These are phyloP conservation scores for Megamerina dolium DNA, from an alignment of 2,888 invertebrate species.

Conservation along the genomic window DNA sequence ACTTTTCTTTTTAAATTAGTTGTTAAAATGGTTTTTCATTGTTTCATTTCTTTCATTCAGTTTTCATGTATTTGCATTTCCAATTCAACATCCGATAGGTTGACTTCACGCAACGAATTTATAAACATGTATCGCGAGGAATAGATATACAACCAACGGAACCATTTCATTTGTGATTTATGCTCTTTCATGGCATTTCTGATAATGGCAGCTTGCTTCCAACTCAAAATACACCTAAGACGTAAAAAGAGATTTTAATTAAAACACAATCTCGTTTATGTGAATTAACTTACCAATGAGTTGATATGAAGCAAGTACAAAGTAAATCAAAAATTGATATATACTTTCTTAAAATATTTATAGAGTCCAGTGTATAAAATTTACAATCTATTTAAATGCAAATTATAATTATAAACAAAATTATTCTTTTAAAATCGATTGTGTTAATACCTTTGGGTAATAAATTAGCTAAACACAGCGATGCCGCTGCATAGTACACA, in stretches of 20 bases:
- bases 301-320: constrained; percentile 69
- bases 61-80: constrained; percentile 63
- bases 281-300: constrained; percentile 59
- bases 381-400: constrained; percentile 62
- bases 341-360: constrained; percentile 82
- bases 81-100: constrained; percentile 67
- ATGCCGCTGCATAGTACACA: constrained; percentile 73
- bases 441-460: constrained; percentile 61
- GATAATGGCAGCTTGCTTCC: constrained; percentile 56
- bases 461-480: constrained; percentile 68
- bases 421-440: neutral
- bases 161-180: constrained; percentile 92
- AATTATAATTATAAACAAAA: neutral
- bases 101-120: constrained; percentile 76
- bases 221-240: constrained; percentile 64
- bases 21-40: constrained; percentile 1
- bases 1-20: constrained; percentile 2
- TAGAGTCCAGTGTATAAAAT: constrained; percentile 77
- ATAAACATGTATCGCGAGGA: constrained; percentile 88
- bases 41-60: constrained; percentile 13
- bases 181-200: constrained; percentile 80
- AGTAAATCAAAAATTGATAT: constrained; percentile 77
- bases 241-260: constrained; percentile 3
- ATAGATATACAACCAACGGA: constrained; percentile 77
- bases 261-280: constrained; percentile 3